Conservation (phyloP, 1,140 invertebrate species). For the Conus betulinus region DNA sequence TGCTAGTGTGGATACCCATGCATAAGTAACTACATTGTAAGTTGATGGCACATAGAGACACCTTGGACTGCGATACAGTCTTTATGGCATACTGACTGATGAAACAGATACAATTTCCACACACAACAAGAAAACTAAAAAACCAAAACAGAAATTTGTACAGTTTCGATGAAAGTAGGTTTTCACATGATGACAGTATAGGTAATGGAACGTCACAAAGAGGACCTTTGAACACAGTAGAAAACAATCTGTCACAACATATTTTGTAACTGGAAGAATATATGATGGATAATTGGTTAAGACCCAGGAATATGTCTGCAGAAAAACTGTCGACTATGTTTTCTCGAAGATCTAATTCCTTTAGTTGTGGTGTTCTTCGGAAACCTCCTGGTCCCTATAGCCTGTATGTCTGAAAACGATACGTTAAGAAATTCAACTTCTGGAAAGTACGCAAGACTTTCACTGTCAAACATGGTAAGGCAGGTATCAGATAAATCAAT, state of each 20-base stretch:
- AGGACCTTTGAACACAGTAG: not conserved
- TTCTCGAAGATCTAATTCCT: not conserved
- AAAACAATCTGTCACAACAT: not conserved
- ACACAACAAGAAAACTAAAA: slow-evolving; percentile 41
- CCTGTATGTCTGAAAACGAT: not conserved
- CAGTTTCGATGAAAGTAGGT: slow-evolving; percentile 44
- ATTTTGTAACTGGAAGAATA: not conserved
- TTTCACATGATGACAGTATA: slow-evolving; percentile 43
- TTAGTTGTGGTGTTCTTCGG: not conserved
- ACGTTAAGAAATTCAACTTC: not conserved
- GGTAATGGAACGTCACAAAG: not conserved
- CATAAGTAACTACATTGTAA: slow-evolving; percentile 30
- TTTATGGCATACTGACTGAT: slow-evolving; percentile 6
- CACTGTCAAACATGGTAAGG: not conserved
- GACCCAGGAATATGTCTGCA: not conserved
- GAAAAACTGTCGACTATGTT: not conserved
- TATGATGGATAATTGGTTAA: not conserved
- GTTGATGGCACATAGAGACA: slow-evolving; percentile 51
- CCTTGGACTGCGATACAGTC: not conserved
- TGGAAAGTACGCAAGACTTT: not conserved
- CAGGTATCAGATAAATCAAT: not conserved
- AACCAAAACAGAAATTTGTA: slow-evolving; percentile 45
- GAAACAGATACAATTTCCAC: slow-evolving; percentile 47
- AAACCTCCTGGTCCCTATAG: not conserved
- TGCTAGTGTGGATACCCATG: slow-evolving; percentile 35